Conservation (phyloP, 2,888 invertebrate genomes). For the Caenorhabditis becei region DNA sequence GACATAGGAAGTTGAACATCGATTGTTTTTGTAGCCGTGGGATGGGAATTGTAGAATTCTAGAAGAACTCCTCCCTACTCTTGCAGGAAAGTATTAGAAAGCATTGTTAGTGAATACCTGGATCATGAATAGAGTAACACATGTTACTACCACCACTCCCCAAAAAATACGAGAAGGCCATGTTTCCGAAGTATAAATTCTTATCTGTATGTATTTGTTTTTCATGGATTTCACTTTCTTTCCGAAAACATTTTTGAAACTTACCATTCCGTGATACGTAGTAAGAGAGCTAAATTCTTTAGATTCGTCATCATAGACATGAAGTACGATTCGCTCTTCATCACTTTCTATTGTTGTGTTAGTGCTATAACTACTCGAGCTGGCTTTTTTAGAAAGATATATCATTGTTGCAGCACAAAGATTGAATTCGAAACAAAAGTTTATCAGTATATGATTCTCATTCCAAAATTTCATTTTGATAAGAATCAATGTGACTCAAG, state of each 20-base stretch:
- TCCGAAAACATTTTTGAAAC: constrained; percentile 19
- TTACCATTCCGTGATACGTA: constrained; percentile 76
- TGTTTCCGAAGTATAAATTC: constrained; percentile 75
- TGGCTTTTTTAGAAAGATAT: no score
- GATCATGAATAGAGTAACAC: constrained; percentile 73
- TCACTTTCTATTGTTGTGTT: constrained; percentile 45
- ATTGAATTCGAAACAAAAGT: no score
- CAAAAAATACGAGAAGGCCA: constrained; percentile 76
- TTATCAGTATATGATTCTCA: no score
- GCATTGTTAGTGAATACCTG: constrained; percentile 62
- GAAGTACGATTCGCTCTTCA: constrained; percentile 64
- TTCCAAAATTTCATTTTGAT: no score
- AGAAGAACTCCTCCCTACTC: constrained; percentile 60
- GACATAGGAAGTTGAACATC: constrained; percentile 18
- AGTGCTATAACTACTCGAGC: no score
- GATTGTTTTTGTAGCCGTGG: constrained; percentile 56
- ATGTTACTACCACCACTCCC: constrained; percentile 73
- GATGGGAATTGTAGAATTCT: constrained; percentile 63
- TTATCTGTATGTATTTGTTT: constrained; percentile 38
- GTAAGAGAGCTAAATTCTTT: constrained; percentile 72
- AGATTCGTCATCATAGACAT: constrained; percentile 74
- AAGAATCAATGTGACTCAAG: no score
- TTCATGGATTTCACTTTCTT: constrained; percentile 50
- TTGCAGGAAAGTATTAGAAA: not conserved
- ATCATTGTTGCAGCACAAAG: no score